Percentiles rank a stretch among this genome's conserved stretches.
Conservation (phyloP, 2,888 invertebrate species). For the Chymomyza caudatula region DNA sequence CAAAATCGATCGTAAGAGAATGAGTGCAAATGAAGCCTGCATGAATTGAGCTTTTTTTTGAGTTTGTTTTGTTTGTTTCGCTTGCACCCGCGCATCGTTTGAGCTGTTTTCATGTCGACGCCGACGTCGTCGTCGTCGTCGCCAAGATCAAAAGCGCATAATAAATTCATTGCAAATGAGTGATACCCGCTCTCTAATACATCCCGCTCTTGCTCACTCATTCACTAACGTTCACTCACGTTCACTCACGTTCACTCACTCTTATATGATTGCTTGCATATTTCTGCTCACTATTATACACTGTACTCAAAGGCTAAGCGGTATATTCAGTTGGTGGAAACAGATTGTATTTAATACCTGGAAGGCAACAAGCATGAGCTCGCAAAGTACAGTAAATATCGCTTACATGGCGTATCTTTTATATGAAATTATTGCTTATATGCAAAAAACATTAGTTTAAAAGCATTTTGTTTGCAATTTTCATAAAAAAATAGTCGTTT, state of each 20-base stretch:
- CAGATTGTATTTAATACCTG: no score
- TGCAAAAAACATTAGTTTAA: no score
- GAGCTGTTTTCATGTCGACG: constrained; percentile 8
- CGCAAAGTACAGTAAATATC: no score
- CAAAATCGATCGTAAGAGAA: not conserved
- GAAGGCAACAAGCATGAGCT: no score
- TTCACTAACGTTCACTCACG: not conserved
- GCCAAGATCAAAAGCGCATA: constrained; percentile 53
- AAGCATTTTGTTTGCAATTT: no score
- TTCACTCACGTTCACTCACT: no score
- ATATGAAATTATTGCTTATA: no score
- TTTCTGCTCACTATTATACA: constrained; percentile 54
- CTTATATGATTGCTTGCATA: constrained; percentile 33
- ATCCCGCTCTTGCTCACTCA: not conserved
- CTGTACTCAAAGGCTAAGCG: constrained; percentile 16
- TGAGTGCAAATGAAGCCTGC: constrained; percentile 4
- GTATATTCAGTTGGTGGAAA: no score
- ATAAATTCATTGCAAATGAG: constrained; percentile 50
- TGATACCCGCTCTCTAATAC: not conserved
- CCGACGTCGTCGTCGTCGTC: constrained; percentile 25
- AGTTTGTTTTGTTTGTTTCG: not conserved
- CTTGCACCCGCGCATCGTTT: not conserved
- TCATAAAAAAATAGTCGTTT: no score
- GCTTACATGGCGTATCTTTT: no score
- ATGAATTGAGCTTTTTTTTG: constrained; percentile 31